phyloP scores from a whole-genome alignment of 1,140 invertebrate species.

The Zaprionus camerounensis region DNA sequence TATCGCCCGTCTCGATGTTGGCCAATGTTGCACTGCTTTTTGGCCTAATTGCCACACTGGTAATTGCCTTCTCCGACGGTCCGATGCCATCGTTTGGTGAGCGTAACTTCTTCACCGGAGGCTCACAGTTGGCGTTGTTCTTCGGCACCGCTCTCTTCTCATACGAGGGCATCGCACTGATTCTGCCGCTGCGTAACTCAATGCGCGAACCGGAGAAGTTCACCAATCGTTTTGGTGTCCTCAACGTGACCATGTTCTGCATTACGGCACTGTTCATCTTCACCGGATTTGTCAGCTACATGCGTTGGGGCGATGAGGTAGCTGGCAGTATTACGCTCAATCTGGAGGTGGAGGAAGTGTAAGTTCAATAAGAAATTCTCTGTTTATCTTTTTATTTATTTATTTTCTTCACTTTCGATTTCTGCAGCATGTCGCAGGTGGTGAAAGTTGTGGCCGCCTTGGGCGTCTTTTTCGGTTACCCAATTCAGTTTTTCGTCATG shows the following conservation, averaged over 20 bases:
- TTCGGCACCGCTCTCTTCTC: conserved; percentile 92
- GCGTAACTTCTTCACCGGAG: conserved; percentile 86
- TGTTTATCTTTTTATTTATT: neutral
- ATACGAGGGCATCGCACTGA: conserved; percentile 92
- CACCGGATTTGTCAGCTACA: conserved; percentile 90
- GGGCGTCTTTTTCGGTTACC: conserved; percentile 91
- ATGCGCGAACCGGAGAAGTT: conserved; percentile 93
- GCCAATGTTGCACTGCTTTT: conserved; percentile 89
- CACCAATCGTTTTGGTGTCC: conserved; percentile 90
- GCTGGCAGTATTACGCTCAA: conserved; percentile 88
- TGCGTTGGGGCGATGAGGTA: conserved; percentile 88
- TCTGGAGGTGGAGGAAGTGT: conserved; percentile 84
- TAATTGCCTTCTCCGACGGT: conserved; percentile 88
- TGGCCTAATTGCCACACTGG: conserved; percentile 89
- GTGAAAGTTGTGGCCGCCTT: conserved; percentile 89
- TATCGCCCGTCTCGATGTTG: conserved; percentile 89
- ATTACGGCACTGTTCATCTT: conserved; percentile 90
- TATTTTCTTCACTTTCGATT: neutral
- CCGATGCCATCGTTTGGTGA: conserved; percentile 86
- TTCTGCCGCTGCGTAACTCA: conserved; percentile 94
- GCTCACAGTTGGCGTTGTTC: conserved; percentile 87
- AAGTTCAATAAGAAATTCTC: conserved; percentile 38
- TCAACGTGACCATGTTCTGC: conserved; percentile 91
- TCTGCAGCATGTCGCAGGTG: conserved; percentile 86
- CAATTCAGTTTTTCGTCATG: conserved; percentile 95